phyloP scores from a whole-genome alignment of 2,797 vertebrate genomes.

The Philypnodon macrostomus region DNA sequence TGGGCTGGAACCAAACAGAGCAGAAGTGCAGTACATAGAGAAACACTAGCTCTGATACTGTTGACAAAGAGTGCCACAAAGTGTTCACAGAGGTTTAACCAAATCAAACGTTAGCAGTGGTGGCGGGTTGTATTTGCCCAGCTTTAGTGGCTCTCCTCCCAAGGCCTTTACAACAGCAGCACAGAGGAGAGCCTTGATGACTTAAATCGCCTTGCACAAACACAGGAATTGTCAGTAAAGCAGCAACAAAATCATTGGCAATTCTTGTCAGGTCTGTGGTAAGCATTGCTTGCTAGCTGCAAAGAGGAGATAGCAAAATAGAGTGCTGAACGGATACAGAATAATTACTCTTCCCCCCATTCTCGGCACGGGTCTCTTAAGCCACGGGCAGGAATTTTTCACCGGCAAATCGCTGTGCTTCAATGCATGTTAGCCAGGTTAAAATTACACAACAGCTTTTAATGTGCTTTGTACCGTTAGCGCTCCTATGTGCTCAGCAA shows the following conservation, averaged over 20 bases:
- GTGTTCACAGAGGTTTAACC: slow-evolving; percentile 36
- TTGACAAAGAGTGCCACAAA: slow-evolving; percentile 36
- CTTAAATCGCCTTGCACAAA: slow-evolving; percentile 74
- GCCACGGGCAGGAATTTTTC: slow-evolving; percentile 30
- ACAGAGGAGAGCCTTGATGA: slow-evolving; percentile 76
- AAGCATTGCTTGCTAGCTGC: slow-evolving; percentile 75
- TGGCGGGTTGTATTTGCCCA: slow-evolving; percentile 40
- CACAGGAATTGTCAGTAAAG: slow-evolving; percentile 76
- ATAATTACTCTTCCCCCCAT: slow-evolving; percentile 70
- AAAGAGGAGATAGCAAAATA: slow-evolving; percentile 77
- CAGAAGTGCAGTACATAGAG: slow-evolving; percentile 4
- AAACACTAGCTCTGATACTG: slow-evolving; percentile 20
- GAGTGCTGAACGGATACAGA: slow-evolving; percentile 70
- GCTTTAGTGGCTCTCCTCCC: slow-evolving; percentile 62
- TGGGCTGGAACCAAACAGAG: background rate
- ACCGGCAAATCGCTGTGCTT: slow-evolving; percentile 16
- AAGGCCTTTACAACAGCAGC: slow-evolving; percentile 70
- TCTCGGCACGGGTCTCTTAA: slow-evolving; percentile 39
- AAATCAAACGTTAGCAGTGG: slow-evolving; percentile 60
- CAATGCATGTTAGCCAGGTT: slow-evolving; percentile 42
- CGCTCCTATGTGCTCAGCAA: slow-evolving; percentile 5
- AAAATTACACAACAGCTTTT: slow-evolving; percentile 29
- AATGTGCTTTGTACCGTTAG: slow-evolving; percentile 16
- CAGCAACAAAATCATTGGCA: slow-evolving; percentile 74
- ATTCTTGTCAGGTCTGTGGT: slow-evolving; percentile 76